Evolutionary conservation across 2,888 invertebrate species (phyloP).

Genomic region (Imbricaverruca yamaguchii): DNA sequence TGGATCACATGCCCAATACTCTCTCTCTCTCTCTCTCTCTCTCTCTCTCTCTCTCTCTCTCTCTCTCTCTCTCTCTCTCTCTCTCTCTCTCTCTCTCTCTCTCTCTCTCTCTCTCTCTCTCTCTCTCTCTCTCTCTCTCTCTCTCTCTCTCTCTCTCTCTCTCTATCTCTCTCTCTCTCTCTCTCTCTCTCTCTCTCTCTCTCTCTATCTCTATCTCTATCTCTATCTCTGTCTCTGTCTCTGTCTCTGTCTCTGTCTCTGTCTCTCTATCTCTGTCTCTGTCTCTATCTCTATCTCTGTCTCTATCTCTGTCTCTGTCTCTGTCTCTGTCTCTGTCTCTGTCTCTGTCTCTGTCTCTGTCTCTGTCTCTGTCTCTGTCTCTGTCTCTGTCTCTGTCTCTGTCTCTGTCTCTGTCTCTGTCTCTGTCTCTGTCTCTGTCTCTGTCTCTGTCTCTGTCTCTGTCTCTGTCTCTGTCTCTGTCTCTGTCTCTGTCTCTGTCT

Average conservation of each 20-base stretch:
- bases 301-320: not conserved
- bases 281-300: not conserved
- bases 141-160: not conserved
- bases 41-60: constrained; percentile 8
- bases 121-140: constrained; percentile 8
- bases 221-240: not conserved
- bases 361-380: not conserved
- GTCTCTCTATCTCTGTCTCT: not conserved
- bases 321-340: not conserved
- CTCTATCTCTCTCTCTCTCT: not conserved
- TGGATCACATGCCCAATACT: no score
- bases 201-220: not conserved
- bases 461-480: not conserved
- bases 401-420: not conserved
- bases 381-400: not conserved
- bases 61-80: constrained; percentile 8
- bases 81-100: constrained; percentile 8
- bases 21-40: not conserved
- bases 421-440: not conserved
- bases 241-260: not conserved
- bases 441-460: not conserved
- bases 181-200: not conserved
- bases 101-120: constrained; percentile 8
- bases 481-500: not conserved
- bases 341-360: not conserved